These are phyloP conservation scores for Drosophila pseudotalamancana DNA, from an alignment of 2,888 invertebrate species.

Conservation along the genomic window DNA sequence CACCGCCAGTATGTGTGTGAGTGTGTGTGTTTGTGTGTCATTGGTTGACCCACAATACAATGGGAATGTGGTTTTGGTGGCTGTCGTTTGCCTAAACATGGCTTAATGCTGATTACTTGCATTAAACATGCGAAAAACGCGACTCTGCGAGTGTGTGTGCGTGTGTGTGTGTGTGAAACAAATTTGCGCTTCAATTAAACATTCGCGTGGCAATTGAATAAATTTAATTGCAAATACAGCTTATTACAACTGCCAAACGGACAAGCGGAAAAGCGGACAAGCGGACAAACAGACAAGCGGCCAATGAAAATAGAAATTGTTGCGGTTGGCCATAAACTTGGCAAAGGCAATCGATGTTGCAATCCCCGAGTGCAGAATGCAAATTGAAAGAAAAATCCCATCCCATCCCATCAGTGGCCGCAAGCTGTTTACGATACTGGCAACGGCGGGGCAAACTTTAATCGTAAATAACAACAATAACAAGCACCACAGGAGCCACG, in stretches of 20 bases:
- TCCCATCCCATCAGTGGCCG: slow-evolving; percentile 46
- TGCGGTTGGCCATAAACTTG: slow-evolving; percentile 42
- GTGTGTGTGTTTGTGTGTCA: slow-evolving; percentile 16
- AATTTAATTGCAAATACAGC: slow-evolving; percentile 73
- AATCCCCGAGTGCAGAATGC: slow-evolving; percentile 34
- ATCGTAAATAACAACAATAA: slow-evolving; percentile 76
- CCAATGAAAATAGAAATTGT: slow-evolving; percentile 35
- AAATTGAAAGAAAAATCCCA: slow-evolving; percentile 50
- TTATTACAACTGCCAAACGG: slow-evolving; percentile 34
- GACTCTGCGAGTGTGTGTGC: slow-evolving; percentile 5
- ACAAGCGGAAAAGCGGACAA: slow-evolving; percentile 36
- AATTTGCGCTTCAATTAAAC: slow-evolving; percentile 68
- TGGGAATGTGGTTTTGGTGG: slow-evolving; percentile 44
- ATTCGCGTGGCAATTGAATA: slow-evolving; percentile 70
- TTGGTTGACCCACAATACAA: slow-evolving; percentile 66
- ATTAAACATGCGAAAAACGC: slow-evolving; percentile 72
- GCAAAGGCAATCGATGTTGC: slow-evolving; percentile 46
- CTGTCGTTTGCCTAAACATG: slow-evolving; percentile 58
- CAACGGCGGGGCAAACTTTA: slow-evolving; percentile 55
- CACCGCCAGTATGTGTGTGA: slow-evolving; percentile 22
- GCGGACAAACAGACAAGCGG: slow-evolving; percentile 4
- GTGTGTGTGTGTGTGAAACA: slow-evolving; percentile 18
- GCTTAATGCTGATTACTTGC: slow-evolving; percentile 77
- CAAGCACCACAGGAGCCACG: slow-evolving; percentile 59
- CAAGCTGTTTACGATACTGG: slow-evolving; percentile 65